Percentiles rank a stretch among this genome's conserved stretches.
These are phyloP conservation scores for Gambusia yucatana DNA, from an alignment of 2,797 vertebrate genomes.

Conservation along the genomic window DNA sequence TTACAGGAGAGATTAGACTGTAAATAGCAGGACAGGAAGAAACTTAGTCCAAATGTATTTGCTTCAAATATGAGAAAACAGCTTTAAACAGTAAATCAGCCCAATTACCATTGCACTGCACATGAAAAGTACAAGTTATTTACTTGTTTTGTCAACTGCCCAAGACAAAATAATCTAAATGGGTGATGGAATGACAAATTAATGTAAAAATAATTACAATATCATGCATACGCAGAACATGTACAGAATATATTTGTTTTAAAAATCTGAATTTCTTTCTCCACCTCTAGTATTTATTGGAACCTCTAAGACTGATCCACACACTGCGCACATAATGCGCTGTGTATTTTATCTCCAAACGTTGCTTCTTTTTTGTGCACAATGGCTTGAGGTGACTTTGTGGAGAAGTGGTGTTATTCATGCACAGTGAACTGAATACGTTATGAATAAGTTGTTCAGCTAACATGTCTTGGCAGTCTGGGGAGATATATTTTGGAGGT, in stretches of 20 bases:
- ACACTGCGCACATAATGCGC: background rate
- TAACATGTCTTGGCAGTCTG: background rate
- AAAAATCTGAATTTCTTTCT: background rate
- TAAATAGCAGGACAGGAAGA: slow-evolving; percentile 15
- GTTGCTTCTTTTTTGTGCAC: background rate
- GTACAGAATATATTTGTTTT: background rate
- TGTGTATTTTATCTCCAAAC: background rate
- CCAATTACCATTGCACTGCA: background rate
- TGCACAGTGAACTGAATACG: background rate
- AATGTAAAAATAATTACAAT: background rate
- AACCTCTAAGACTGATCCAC: background rate
- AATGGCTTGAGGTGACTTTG: background rate
- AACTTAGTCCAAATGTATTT: background rate
- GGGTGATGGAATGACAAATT: background rate
- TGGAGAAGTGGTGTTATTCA: background rate
- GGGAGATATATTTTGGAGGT: background rate
- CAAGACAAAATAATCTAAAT: background rate
- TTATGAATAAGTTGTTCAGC: background rate
- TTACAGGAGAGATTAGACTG: slow-evolving; percentile 1
- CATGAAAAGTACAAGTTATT: background rate
- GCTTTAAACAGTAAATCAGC: background rate
- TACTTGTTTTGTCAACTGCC: no score
- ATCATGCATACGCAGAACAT: background rate
- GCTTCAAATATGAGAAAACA: background rate
- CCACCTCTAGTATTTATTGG: background rate